phyloP scores from a whole-genome alignment of 2,797 vertebrate genomes.

The Darevskia mixta region DNA sequence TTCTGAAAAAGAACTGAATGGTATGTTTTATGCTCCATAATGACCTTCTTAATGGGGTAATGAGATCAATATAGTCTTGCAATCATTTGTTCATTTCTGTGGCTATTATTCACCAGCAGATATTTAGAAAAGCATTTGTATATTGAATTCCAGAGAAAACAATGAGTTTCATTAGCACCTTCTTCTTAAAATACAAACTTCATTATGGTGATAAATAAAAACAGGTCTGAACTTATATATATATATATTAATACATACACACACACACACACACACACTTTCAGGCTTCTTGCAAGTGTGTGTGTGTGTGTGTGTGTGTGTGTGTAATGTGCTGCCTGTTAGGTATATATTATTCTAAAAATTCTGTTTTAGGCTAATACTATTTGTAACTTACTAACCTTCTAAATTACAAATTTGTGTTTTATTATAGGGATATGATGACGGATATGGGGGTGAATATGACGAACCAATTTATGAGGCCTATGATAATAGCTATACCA shows the following conservation, averaged over 20 bases:
- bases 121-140: conserved; percentile 55
- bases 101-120: conserved; percentile 11
- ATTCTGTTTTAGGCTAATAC: conserved; percentile 41
- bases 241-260: conserved; percentile 17
- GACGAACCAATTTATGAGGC: conserved; percentile 93
- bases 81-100: conserved; percentile 47
- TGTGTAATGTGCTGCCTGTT: conserved; percentile 12
- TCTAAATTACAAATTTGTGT: conserved; percentile 40
- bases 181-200: conserved; percentile 51
- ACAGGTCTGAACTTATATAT: conserved; percentile 67
- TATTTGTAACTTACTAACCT: conserved; percentile 44
- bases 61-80: conserved; percentile 5
- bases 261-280: conserved; percentile 40
- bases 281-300: conserved; percentile 36
- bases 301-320: neutral
- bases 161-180: conserved; percentile 60
- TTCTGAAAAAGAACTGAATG: neutral
- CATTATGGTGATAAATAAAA: conserved; percentile 67
- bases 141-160: conserved; percentile 67
- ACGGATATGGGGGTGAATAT: conserved; percentile 95
- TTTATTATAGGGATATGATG: conserved; percentile 90
- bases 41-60: neutral
- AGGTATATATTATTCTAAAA: conserved; percentile 6
- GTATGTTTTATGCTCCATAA: conserved; percentile 34
- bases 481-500: conserved; percentile 92